phyloP scores from a whole-genome alignment of 2,888 invertebrate species.

The Eudemis profundana region DNA sequence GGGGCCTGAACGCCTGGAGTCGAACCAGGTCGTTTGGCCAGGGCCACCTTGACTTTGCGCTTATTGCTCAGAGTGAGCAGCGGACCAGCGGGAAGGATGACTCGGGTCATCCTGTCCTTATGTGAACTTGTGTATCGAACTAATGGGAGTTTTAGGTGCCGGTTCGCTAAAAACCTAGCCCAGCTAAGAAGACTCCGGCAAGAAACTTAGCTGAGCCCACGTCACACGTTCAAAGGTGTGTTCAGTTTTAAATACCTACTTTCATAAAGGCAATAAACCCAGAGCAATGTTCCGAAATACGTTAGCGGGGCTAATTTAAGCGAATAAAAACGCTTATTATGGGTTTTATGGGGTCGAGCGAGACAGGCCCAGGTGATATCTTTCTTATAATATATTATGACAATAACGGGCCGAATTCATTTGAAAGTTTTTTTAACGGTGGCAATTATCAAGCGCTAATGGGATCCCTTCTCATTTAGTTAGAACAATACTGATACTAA shows the following conservation, averaged over 20 bases:
- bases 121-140: no score
- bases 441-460: slow-evolving; percentile 7
- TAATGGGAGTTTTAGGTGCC: no score
- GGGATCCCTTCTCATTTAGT: not conserved
- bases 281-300: slow-evolving; percentile 19
- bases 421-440: not conserved
- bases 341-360: slow-evolving; percentile 19
- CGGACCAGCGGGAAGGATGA: no score
- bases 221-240: not conserved
- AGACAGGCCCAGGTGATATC: slow-evolving; percentile 11
- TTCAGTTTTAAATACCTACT: not conserved
- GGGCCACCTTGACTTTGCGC: no score
- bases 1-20: no score
- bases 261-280: slow-evolving; percentile 23
- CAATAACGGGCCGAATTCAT: slow-evolving; percentile 4
- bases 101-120: no score
- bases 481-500: not conserved
- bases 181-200: no score
- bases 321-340: slow-evolving; percentile 14
- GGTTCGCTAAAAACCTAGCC: no score
- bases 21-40: no score
- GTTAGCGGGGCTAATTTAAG: slow-evolving; percentile 25
- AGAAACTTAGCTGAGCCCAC: no score
- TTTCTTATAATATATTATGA: slow-evolving; percentile 12
- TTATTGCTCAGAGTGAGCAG: no score